Evolutionary conservation across 2,113 vertebrate genomes (phyloP).

Genomic region (Morone saxatilis): DNA sequence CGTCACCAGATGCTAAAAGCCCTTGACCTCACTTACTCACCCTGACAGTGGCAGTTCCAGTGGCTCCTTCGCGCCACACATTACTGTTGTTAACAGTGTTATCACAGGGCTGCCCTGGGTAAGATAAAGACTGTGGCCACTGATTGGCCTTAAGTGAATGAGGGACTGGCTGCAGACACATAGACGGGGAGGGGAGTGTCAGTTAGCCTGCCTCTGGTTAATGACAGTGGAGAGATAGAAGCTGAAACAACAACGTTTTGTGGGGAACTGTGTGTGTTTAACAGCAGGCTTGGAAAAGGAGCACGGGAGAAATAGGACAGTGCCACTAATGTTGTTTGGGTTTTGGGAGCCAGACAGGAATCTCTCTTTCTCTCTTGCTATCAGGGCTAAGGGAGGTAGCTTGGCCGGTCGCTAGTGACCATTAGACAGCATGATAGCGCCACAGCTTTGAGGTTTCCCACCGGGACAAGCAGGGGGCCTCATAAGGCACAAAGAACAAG

Average conservation of each 20-base stretch:
- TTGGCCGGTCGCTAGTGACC: constrained; percentile 43
- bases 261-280: constrained; percentile 67
- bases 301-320: constrained; percentile 49
- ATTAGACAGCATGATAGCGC: constrained; percentile 52
- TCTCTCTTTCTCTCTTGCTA: constrained; percentile 53
- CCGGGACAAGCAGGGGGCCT: constrained; percentile 30
- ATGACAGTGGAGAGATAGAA: constrained; percentile 79
- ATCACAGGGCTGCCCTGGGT: constrained; percentile 80
- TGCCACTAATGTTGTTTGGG: constrained; percentile 78
- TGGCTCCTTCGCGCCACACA: constrained; percentile 73
- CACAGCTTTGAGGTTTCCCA: constrained; percentile 57
- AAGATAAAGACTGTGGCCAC: constrained; percentile 79
- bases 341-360: constrained; percentile 85
- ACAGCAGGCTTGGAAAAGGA: constrained; percentile 50
- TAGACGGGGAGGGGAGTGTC: constrained; percentile 61
- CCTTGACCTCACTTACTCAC: constrained; percentile 77
- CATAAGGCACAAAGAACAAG: constrained; percentile 20
- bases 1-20: constrained; percentile 72
- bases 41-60: constrained; percentile 73
- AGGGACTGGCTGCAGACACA: constrained; percentile 68
- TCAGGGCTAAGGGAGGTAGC: constrained; percentile 44
- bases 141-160: constrained; percentile 74
- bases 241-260: constrained; percentile 69
- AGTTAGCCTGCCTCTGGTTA: constrained; percentile 80
- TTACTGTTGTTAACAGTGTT: constrained; percentile 85